phyloP scores from a whole-genome alignment of 2,113 vertebrate genomes.

The Scalopus aquaticus region DNA sequence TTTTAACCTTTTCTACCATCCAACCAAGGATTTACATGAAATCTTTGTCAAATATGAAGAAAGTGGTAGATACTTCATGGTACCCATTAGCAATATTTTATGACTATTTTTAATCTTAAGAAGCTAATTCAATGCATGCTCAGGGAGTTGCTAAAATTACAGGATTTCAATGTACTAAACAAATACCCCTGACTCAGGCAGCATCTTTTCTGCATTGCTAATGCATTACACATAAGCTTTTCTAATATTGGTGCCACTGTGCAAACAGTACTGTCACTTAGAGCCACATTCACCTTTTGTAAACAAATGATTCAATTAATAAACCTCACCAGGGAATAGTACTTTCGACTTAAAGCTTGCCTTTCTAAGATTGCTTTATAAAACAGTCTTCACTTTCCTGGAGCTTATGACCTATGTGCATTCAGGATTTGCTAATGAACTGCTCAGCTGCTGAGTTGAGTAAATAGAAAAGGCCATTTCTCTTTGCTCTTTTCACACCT shows the following conservation, averaged over 20 bases:
- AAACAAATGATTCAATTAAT: conserved; percentile 82
- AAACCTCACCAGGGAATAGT: conserved; percentile 60
- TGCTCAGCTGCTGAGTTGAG: conserved; percentile 62
- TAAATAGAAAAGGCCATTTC: conserved; percentile 82
- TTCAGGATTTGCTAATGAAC: conserved; percentile 74
- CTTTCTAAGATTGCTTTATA: conserved; percentile 70
- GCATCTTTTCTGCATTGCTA: conserved; percentile 60
- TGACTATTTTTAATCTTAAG: conserved; percentile 72
- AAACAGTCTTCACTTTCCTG: conserved; percentile 63
- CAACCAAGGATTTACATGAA: neutral
- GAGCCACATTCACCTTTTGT: conserved; percentile 63
- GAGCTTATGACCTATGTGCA: conserved; percentile 53
- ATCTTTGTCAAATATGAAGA: conserved; percentile 10
- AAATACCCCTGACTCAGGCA: conserved; percentile 56
- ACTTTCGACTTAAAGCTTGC: conserved; percentile 76
- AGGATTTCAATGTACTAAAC: conserved; percentile 55
- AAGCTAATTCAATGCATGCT: conserved; percentile 65
- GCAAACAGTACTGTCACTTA: conserved; percentile 74
- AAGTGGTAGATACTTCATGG: conserved; percentile 28
- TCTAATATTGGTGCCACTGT: conserved; percentile 64
- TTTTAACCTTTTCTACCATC: neutral
- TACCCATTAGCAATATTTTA: conserved; percentile 71
- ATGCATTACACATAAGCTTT: conserved; percentile 56
- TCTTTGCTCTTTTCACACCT: conserved; percentile 83
- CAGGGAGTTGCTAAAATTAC: conserved; percentile 66